Percentiles rank a stretch among this genome's conserved stretches.
Evolutionary conservation across 2,797 vertebrate genomes (phyloP).

Genomic region (Phylloscopus collybita): DNA sequence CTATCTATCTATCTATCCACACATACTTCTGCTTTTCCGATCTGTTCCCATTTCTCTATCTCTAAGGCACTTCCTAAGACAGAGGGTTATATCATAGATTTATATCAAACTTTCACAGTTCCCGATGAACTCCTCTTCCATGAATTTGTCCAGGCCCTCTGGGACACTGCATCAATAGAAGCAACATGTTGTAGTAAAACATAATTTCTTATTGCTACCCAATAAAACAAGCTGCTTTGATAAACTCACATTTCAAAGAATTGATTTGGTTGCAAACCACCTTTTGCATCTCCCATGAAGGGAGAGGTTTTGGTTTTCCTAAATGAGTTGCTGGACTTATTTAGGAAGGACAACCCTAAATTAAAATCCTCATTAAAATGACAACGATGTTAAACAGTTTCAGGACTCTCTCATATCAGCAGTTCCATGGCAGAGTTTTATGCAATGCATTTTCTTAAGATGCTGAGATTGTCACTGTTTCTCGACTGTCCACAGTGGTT

Average conservation of each 20-base stretch:
- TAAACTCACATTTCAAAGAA: neutral
- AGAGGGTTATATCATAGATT: neutral
- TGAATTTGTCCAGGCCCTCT: neutral
- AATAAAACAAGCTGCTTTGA: neutral
- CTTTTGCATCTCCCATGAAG: neutral
- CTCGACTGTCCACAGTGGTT: neutral
- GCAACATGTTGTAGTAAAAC: neutral
- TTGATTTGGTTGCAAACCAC: neutral
- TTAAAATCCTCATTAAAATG: neutral
- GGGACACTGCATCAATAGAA: neutral
- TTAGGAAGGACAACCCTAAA: neutral
- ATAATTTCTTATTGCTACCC: neutral
- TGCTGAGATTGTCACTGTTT: neutral
- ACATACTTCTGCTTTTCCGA: neutral
- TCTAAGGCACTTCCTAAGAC: neutral
- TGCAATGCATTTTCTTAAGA: neutral
- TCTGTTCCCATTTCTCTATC: neutral
- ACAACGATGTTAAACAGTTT: accelerated
- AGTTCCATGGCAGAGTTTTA: neutral
- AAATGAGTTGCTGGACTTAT: neutral
- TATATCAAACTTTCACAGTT: neutral
- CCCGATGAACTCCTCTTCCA: neutral
- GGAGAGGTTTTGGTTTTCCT: neutral
- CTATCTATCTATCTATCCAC: no score
- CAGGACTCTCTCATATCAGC: neutral